These are phyloP conservation scores for Ctena decussata DNA, from an alignment of 2,888 invertebrate genomes.

Conservation along the genomic window DNA sequence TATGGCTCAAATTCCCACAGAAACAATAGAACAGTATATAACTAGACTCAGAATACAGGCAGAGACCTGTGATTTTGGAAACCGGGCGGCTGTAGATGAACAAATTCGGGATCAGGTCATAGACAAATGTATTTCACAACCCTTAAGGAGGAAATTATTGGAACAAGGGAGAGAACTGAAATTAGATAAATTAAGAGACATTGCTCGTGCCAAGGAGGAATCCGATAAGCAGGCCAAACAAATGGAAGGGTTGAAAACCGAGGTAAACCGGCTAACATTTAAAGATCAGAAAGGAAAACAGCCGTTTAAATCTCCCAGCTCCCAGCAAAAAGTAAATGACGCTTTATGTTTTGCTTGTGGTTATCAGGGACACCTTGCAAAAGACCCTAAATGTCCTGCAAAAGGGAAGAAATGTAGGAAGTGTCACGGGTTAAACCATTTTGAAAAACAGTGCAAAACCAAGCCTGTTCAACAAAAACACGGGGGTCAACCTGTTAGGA, in stretches of 20 bases:
- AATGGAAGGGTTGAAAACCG: conserved; percentile 22
- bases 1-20: conserved; percentile 33
- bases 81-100: conserved; percentile 25
- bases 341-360: conserved; percentile 31
- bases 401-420: conserved; percentile 26
- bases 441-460: conserved; percentile 29
- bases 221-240: conserved; percentile 18
- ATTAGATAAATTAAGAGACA: conserved; percentile 32
- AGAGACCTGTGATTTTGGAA: conserved; percentile 48
- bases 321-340: not conserved
- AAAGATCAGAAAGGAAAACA: not conserved
- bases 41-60: conserved; percentile 36
- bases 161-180: conserved; percentile 40
- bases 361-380: conserved; percentile 19
- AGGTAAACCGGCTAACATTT: not conserved
- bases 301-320: too few relatives aligned
- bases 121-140: conserved; percentile 44
- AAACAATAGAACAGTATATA: conserved; percentile 54
- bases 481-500: too few relatives aligned
- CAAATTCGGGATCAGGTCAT: conserved; percentile 62
- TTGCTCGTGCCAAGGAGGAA: conserved; percentile 34
- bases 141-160: conserved; percentile 48
- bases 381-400: conserved; percentile 15
- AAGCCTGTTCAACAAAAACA: not conserved
- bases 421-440: conserved; percentile 33